phyloP scores from a whole-genome alignment of 2,113 vertebrate species.

The Heteronetta atricapilla region DNA sequence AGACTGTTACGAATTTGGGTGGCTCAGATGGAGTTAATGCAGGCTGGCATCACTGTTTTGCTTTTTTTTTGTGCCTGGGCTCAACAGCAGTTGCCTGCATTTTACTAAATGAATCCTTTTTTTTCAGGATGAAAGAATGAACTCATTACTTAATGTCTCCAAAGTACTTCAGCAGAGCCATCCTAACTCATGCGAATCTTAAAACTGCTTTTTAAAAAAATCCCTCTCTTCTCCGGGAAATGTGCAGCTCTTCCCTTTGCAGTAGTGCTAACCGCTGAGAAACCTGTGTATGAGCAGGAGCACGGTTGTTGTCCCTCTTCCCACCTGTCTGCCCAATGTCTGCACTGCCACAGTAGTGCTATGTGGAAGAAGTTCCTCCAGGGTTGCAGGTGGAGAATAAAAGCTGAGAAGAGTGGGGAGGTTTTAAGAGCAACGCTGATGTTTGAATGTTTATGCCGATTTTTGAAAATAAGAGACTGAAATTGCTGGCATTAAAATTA shows the following conservation, averaged over 20 bases:
- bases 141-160: constrained; percentile 37
- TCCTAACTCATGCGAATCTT: constrained; percentile 38
- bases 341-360: neutral
- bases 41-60: neutral
- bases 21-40: neutral
- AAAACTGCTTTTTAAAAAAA: constrained; percentile 36
- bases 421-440: neutral
- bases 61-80: neutral
- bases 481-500: neutral
- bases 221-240: constrained; percentile 22
- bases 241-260: constrained; percentile 5
- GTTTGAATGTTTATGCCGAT: neutral
- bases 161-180: constrained; percentile 2
- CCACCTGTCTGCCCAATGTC: neutral
- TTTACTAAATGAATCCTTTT: constrained; percentile 7
- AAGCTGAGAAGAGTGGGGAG: neutral
- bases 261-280: constrained; percentile 47
- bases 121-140: constrained; percentile 46
- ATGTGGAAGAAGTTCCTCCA: neutral
- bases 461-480: neutral
- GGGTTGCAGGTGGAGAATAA: neutral
- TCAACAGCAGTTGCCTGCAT: neutral
- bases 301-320: neutral
- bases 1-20: neutral
- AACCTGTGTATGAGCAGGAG: neutral